phyloP scores from a whole-genome alignment of 1,140 invertebrate species.

The Microplitis mediator region DNA sequence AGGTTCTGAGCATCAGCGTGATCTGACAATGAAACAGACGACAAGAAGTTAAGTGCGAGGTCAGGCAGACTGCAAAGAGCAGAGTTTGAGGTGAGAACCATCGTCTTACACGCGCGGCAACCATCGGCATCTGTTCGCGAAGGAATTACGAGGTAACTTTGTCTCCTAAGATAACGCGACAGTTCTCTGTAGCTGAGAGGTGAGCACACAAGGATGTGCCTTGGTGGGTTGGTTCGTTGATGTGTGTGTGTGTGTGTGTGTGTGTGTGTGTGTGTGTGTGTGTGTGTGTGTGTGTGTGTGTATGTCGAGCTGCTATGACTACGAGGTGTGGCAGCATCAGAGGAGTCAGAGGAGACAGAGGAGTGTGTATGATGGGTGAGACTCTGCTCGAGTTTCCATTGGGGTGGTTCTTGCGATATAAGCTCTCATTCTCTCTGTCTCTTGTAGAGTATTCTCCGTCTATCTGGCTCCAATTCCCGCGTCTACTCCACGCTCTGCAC shows the following conservation, averaged over 20 bases:
- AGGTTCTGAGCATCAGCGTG: too few relatives aligned
- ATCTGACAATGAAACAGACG: too few relatives aligned
- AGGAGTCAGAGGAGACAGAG: constrained; percentile 42
- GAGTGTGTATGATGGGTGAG: constrained; percentile 61
- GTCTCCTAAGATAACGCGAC: constrained; percentile 58
- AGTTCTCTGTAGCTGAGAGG: constrained; percentile 49
- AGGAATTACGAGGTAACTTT: constrained; percentile 63
- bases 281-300: not conserved
- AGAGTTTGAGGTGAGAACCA: constrained; percentile 8
- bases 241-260: too few relatives aligned
- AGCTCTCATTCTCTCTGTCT: constrained; percentile 47
- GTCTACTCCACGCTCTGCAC: not conserved
- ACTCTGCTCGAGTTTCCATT: constrained; percentile 55
- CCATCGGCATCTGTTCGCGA: constrained; percentile 61
- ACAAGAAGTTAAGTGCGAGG: not conserved
- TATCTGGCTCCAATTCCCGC: not conserved
- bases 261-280: not conserved
- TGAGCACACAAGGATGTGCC: constrained; percentile 30
- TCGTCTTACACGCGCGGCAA: constrained; percentile 47
- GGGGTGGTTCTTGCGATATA: constrained; percentile 61
- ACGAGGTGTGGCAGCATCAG: constrained; percentile 26
- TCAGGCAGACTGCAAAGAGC: not conserved
- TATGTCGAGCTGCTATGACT: constrained; percentile 19
- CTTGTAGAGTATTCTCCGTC: not conserved
- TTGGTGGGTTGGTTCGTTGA: constrained; percentile 6